Percentiles rank a stretch among this genome's conserved stretches.
phyloP scores from a whole-genome alignment of 1,140 invertebrate species.

The Nixonia krombeini region DNA sequence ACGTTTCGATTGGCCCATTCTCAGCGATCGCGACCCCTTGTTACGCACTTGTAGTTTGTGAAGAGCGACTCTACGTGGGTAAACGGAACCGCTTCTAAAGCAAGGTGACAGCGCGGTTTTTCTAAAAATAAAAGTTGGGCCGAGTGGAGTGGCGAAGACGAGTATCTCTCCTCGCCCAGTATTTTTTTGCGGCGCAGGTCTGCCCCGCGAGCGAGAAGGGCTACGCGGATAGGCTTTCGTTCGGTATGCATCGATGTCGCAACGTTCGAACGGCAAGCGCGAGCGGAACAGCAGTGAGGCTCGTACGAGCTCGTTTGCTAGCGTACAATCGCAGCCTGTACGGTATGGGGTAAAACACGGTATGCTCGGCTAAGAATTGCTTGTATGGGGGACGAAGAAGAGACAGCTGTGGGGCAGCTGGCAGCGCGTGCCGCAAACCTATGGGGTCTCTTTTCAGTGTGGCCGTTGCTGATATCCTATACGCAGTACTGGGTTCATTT shows the following conservation, averaged over 20 bases:
- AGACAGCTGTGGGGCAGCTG: constrained; percentile 72
- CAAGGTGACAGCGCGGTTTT: constrained; percentile 16
- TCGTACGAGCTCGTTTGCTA: constrained; percentile 38
- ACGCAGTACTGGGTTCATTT: constrained; percentile 50
- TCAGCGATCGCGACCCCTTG: too few relatives aligned
- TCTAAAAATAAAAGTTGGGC: constrained; percentile 32
- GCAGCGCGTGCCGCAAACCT: constrained; percentile 72
- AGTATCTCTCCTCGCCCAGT: constrained; percentile 17
- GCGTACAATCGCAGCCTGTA: constrained; percentile 26
- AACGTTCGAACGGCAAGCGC: constrained; percentile 31
- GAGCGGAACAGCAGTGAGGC: constrained; percentile 25
- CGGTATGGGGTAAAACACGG: constrained; percentile 59
- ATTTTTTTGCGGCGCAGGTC: constrained; percentile 15
- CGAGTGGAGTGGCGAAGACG: constrained; percentile 17
- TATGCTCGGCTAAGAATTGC: constrained; percentile 58
- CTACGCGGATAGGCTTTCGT: constrained; percentile 20
- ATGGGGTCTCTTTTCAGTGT: constrained; percentile 67
- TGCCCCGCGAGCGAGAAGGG: constrained; percentile 9
- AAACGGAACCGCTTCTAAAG: constrained; percentile 27
- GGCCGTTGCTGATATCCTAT: constrained; percentile 59
- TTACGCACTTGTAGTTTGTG: constrained; percentile 18
- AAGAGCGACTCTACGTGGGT: constrained; percentile 11
- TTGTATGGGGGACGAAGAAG: constrained; percentile 55
- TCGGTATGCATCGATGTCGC: constrained; percentile 44
- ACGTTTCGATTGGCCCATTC: too few relatives aligned